Evolutionary conservation across 2,113 vertebrate species (phyloP).

Genomic region (Falcunculus frontatus): DNA sequence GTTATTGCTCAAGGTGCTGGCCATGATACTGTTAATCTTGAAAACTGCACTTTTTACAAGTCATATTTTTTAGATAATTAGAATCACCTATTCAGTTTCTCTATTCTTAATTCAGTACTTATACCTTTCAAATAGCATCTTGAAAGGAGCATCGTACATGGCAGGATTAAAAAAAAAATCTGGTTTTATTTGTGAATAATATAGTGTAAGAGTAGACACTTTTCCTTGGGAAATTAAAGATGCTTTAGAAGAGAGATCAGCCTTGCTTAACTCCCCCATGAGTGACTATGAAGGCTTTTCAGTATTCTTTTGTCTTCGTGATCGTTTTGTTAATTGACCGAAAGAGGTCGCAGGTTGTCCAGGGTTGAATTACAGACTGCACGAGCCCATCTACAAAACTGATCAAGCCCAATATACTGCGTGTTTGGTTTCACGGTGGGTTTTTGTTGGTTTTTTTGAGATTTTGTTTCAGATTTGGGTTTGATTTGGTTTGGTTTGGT

Average conservation of each 20-base stretch:
- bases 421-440: not conserved
- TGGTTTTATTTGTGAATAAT: not conserved
- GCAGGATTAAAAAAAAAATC: not conserved
- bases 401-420: not conserved
- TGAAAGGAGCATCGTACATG: accelerated
- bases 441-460: not conserved
- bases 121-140: not conserved
- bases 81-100: not conserved
- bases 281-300: not conserved
- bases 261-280: not conserved
- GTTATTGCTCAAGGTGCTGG: not conserved
- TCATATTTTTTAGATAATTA: not conserved
- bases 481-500: too few relatives aligned
- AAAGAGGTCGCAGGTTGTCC: conserved; percentile 70
- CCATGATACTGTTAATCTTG: not conserved
- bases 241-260: not conserved
- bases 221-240: not conserved
- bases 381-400: not conserved
- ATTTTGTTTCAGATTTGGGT: not conserved
- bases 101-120: not conserved
- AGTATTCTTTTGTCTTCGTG: not conserved
- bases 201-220: not conserved
- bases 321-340: conserved; percentile 33
- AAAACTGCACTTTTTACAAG: not conserved
- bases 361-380: not conserved